These are phyloP conservation scores for Prorops nasuta DNA, from an alignment of 1,140 invertebrate genomes.

Conservation along the genomic window DNA sequence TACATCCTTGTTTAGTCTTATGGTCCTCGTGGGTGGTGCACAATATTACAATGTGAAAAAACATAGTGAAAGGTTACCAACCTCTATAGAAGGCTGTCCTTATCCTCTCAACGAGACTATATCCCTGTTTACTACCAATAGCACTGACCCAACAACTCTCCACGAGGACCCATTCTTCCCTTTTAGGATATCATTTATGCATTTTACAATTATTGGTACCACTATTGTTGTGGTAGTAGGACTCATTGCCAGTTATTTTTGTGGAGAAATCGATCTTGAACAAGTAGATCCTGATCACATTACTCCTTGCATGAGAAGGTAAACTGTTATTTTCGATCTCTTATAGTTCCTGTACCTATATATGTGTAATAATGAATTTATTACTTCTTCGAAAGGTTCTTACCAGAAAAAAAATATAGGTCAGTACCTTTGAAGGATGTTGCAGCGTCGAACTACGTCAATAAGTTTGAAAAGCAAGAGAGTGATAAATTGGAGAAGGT, in stretches of 20 bases:
- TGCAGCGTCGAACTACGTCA: not conserved
- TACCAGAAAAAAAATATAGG: slow-evolving; percentile 16
- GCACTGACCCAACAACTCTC: not conserved
- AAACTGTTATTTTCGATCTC: too few species aligned
- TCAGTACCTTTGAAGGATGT: slow-evolving; percentile 16
- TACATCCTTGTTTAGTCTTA: slow-evolving; percentile 52
- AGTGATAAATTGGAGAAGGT: too few species aligned
- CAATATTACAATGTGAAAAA: slow-evolving; percentile 49
- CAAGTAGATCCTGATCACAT: slow-evolving; percentile 34
- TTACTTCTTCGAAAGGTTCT: slow-evolving; percentile 12
- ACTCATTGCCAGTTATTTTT: slow-evolving; percentile 50
- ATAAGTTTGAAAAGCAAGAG: not conserved
- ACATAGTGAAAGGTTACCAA: slow-evolving; percentile 28
- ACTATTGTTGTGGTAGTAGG: slow-evolving; percentile 48
- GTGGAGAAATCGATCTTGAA: slow-evolving; percentile 39
- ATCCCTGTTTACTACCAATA: not conserved
- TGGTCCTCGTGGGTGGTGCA: slow-evolving; percentile 62
- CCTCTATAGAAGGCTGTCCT: slow-evolving; percentile 48
- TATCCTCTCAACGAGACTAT: slow-evolving; percentile 23
- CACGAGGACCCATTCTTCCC: slow-evolving; percentile 34
- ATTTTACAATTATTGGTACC: slow-evolving; percentile 60
- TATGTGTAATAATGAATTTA: not conserved
- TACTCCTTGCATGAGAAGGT: slow-evolving; percentile 35
- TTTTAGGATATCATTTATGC: slow-evolving; percentile 62
- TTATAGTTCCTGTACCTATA: too few species aligned